phyloP scores from a whole-genome alignment of 2,113 vertebrate species.

The Lipophrys pholis region DNA sequence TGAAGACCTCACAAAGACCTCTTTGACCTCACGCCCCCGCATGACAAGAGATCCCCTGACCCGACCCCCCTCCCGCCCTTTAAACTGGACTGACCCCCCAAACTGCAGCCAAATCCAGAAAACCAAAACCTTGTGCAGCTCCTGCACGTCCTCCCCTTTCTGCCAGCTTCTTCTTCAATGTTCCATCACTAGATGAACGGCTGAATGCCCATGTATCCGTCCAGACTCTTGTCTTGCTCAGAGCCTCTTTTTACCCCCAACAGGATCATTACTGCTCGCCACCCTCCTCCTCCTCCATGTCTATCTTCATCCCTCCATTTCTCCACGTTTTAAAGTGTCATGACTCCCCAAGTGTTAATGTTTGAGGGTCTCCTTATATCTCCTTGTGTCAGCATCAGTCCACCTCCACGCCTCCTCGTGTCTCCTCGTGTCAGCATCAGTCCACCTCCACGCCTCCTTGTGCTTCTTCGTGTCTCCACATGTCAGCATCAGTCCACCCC shows the following conservation, averaged over 20 bases:
- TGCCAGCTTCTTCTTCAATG: constrained; percentile 1
- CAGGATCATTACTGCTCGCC: background rate
- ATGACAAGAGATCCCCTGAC: constrained; percentile 61
- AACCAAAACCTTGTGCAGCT: constrained; percentile 83
- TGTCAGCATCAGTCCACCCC: no score
- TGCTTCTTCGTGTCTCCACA: constrained; percentile 35
- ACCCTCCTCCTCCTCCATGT: background rate
- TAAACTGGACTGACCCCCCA: constrained; percentile 66
- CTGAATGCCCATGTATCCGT: constrained; percentile 71
- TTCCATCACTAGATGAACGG: constrained; percentile 43
- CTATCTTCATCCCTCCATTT: background rate
- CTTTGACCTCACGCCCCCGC: constrained; percentile 50
- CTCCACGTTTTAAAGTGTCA: constrained; percentile 4
- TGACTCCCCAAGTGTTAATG: background rate
- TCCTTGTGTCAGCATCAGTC: constrained; percentile 51
- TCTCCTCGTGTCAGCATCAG: constrained; percentile 39
- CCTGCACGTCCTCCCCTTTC: constrained; percentile 50
- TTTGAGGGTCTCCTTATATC: background rate
- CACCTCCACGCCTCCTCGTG: background rate
- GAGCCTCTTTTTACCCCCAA: constrained; percentile 19
- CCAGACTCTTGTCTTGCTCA: constrained; percentile 55
- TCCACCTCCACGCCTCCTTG: constrained; percentile 5
- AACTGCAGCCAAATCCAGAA: constrained; percentile 83
- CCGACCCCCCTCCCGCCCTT: constrained; percentile 40
- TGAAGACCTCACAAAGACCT: constrained; percentile 44